A percentile compares a stretch with the other conserved stretches of the same genome.
Evolutionary conservation across 2,113 vertebrate genomes (phyloP).

Genomic region (Malurus alboscapulatus): DNA sequence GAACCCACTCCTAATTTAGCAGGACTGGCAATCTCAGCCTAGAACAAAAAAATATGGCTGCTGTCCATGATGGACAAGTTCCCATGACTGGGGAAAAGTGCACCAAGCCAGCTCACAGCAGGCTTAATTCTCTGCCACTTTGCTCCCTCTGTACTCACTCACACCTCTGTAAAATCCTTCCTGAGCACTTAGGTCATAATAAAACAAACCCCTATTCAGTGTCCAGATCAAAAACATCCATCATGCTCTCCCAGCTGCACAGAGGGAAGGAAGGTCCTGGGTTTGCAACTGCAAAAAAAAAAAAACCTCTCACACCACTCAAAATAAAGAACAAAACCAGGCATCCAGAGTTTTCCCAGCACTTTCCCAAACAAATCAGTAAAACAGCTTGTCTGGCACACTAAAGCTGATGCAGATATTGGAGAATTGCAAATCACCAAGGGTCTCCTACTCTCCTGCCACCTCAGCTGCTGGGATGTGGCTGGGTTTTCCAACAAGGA

Average conservation of each 20-base stretch:
- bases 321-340: slow-evolving; percentile 19
- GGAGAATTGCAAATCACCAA: neutral
- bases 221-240: slow-evolving; percentile 10
- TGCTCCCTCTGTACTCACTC: neutral
- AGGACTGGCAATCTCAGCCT: neutral
- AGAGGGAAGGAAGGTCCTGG: neutral
- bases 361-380: neutral
- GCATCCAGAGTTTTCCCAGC: neutral
- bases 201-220: neutral
- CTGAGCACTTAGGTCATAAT: neutral
- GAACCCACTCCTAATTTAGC: neutral
- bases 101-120: neutral
- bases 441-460: neutral
- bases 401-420: neutral
- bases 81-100: neutral
- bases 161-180: neutral
- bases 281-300: neutral
- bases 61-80: neutral
- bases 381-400: neutral
- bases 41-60: neutral
- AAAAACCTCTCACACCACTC: neutral
- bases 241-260: neutral
- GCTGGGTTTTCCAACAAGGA: neutral
- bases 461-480: neutral
- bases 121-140: neutral